phyloP scores from a whole-genome alignment of 1,140 invertebrate genomes.

The Lepidurus packardi region DNA sequence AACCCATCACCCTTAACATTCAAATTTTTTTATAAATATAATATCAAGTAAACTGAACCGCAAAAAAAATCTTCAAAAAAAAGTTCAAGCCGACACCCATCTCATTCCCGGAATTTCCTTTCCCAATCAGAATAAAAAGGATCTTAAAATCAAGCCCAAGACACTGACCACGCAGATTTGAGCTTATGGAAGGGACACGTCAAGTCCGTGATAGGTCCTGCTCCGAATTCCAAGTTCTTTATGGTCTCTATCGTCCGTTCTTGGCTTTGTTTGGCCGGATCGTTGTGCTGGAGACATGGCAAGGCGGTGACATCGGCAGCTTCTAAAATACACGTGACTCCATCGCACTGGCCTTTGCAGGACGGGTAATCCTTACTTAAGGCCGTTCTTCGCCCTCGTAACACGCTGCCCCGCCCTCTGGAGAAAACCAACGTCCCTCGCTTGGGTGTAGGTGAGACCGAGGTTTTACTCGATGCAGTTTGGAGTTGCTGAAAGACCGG shows the following conservation, averaged over 20 bases:
- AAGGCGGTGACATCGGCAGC: constrained; percentile 23
- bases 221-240: neutral
- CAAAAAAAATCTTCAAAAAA: neutral
- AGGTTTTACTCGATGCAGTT: neutral
- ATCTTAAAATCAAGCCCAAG: constrained; percentile 32
- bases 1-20: neutral
- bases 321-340: constrained; percentile 31
- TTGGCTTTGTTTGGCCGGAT: constrained; percentile 16
- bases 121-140: too few relatives aligned
- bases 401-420: constrained; percentile 13
- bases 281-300: constrained; percentile 25
- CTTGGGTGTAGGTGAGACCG: neutral
- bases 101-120: too few relatives aligned
- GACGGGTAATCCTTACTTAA: constrained; percentile 37
- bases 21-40: too few relatives aligned
- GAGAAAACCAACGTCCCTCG: neutral
- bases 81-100: too few relatives aligned
- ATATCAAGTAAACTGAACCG: neutral
- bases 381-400: constrained; percentile 36
- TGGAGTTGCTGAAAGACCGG: constrained; percentile 25
- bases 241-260: neutral
- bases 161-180: constrained; percentile 47
- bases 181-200: constrained; percentile 50
- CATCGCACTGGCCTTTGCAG: constrained; percentile 33
- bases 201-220: constrained; percentile 39